A percentile compares a stretch with the other conserved stretches of the same genome.
Conservation (phyloP, 2,797 vertebrate genomes). For the Acrossocheilus wenchowensis region DNA sequence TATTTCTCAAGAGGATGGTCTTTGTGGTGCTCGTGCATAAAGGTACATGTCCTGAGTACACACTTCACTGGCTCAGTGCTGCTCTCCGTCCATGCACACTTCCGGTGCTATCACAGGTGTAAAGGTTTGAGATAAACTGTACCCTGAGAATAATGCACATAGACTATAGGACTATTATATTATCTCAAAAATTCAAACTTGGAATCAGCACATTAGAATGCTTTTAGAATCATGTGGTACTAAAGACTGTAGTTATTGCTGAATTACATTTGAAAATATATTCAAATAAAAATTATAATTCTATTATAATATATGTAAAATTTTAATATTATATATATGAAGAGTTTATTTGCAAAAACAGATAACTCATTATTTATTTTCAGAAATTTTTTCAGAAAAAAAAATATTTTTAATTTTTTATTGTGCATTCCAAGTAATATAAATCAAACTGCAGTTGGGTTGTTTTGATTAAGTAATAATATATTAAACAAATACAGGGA, state of each 20-base stretch:
- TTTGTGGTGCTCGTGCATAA: slow-evolving; percentile 63
- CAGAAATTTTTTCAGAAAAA: too few relatives aligned
- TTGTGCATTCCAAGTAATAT: too few relatives aligned
- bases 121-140: slow-evolving; percentile 2
- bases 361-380: too few relatives aligned
- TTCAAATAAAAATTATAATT: too few relatives aligned
- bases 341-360: too few relatives aligned
- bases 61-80: slow-evolving; percentile 45
- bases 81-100: slow-evolving; percentile 28
- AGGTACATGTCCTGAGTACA: slow-evolving; percentile 50
- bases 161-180: neutral
- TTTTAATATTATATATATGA: too few relatives aligned
- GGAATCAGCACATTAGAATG: neutral
- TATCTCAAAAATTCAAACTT: neutral
- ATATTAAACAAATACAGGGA: too few relatives aligned
- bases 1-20: slow-evolving; percentile 72
- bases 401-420: too few relatives aligned
- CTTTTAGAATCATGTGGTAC: neutral
- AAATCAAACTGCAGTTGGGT: too few relatives aligned
- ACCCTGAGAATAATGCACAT: slow-evolving; percentile 11
- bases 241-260: neutral
- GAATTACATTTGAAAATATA: neutral
- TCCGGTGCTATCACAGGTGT: slow-evolving; percentile 33
- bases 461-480: too few relatives aligned
- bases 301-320: too few relatives aligned